Base-by-base conservation (phyloP, 2,888 invertebrate genomes). In the Zhuqinia jingwanae region DNA sequence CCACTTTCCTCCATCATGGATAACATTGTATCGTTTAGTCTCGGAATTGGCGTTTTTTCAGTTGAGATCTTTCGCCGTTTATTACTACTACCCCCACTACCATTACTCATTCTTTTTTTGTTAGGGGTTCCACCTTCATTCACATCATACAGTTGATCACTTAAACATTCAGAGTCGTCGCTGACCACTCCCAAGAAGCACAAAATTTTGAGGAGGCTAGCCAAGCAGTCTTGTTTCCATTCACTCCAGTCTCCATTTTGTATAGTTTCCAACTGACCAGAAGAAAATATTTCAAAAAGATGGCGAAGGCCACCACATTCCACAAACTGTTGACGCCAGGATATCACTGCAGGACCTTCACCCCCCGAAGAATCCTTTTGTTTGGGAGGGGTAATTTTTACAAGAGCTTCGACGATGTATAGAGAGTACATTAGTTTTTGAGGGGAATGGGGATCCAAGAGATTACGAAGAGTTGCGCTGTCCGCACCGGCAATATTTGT, bases 351-450 rank as follows among this genome's bases (percentile, higher is more conserved):
- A 42, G 47, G 60, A 13, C 68, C 78, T 15, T 60, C 87, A 68
- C 53, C 70, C n/a, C 83, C 88, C 17, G 63, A 75, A 17, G 73
- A 53, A 15, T 82, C 82, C 42, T 87, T 87, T 27, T 1, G 17
- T 20, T 58, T 84, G 2, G 56, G 53, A 17, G 65, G 56, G 13
- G 22, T 85, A 15, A 90, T 79, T 87, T 90, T 90, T 1, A 90
- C 91, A 50, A 96, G 93, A 50, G 95, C 95, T 92, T 97, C 97
- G 0, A 98, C 96, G 89, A 98, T 98, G 92, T 98, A 97, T 87
- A 98, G 93, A 0, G 97, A 97, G 92, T 98, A 98, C 97, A 98
- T 98, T 78, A 98, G 94, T 92, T 97, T 97, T 92, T 98, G 98
- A 0, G 98, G 96, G 92, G 97, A 97, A 36, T 95, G 95, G 0